phyloP scores from a whole-genome alignment of 30 jellyfish, hydroid and myxozoan species.

The Haliclystus octoradiatus region DNA sequence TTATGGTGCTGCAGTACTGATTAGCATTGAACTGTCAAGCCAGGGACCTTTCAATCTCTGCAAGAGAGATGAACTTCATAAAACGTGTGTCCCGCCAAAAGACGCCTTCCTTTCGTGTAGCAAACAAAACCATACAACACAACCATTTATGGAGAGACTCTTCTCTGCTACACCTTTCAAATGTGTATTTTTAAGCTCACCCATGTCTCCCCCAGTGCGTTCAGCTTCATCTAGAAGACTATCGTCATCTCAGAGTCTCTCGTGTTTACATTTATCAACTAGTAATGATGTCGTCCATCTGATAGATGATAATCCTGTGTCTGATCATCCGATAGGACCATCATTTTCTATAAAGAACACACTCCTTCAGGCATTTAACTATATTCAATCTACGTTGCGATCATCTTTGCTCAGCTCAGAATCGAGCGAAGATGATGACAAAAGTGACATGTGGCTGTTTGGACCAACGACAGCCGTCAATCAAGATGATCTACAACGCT shows the following conservation, averaged over 20 bases:
- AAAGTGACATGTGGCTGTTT: background rate
- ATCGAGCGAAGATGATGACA: background rate
- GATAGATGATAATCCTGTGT: background rate
- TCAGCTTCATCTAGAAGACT: background rate
- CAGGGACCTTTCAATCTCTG: slow-evolving; percentile 29
- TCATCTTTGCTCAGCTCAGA: background rate
- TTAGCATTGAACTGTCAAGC: slow-evolving; percentile 62
- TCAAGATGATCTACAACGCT: background rate
- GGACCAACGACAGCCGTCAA: slow-evolving; percentile 1
- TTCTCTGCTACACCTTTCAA: background rate
- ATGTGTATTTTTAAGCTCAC: background rate
- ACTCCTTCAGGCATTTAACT: background rate
- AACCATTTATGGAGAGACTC: background rate
- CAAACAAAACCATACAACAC: background rate
- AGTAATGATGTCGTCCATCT: background rate
- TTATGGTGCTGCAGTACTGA: slow-evolving; percentile 28
- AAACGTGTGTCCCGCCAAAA: slow-evolving; percentile 26
- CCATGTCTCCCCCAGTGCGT: background rate
- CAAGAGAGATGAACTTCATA: slow-evolving; percentile 5
- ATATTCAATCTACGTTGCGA: background rate
- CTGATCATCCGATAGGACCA: background rate
- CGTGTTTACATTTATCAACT: background rate
- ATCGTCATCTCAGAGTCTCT: background rate
- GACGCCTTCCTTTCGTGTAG: background rate
- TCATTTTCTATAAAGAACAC: background rate